These are phyloP conservation scores for Phalacrocorax pelagicus DNA, from an alignment of 2,113 vertebrate genomes.

Conservation along the genomic window DNA sequence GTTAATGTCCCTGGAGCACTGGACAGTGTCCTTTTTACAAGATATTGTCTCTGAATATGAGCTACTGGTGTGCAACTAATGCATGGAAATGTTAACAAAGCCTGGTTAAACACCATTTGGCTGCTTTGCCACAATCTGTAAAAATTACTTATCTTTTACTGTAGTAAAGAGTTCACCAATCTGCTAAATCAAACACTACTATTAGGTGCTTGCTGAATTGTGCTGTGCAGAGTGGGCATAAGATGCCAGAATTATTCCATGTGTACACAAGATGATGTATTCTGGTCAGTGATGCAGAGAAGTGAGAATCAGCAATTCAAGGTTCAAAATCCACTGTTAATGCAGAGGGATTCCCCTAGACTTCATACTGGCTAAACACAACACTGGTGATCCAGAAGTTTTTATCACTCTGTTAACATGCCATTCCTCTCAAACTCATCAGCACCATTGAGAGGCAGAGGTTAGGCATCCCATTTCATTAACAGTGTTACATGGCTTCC, in stretches of 20 bases:
- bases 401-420: neutral
- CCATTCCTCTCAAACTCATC: neutral
- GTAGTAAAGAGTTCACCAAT: conserved; percentile 9
- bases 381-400: neutral
- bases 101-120: neutral
- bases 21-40: neutral
- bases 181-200: neutral
- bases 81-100: neutral
- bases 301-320: neutral
- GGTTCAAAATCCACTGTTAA: neutral
- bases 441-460: neutral
- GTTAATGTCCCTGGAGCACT: neutral
- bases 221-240: neutral
- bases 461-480: neutral
- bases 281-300: neutral
- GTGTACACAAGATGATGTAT: neutral
- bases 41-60: neutral
- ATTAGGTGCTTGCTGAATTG: neutral
- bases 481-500: neutral
- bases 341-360: neutral
- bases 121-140: neutral
- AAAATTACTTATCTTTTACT: neutral
- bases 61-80: neutral
- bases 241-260: neutral
- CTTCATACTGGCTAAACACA: neutral